Percentiles rank a stretch among this genome's conserved stretches.
phyloP scores from a whole-genome alignment of 2,113 vertebrate genomes.

The Taxidea taxus region DNA sequence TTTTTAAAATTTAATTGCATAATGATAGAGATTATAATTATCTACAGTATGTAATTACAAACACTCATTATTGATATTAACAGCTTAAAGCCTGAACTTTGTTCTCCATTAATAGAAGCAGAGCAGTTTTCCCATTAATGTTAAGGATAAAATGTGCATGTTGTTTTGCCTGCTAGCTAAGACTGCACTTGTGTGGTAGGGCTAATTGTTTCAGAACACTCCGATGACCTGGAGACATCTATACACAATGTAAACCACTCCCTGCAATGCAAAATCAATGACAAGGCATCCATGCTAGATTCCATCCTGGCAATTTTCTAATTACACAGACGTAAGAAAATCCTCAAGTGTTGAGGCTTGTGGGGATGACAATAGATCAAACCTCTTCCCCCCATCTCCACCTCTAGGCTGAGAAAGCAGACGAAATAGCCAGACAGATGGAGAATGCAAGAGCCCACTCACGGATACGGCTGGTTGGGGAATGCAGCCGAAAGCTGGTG shows the following conservation, averaged over 20 bases:
- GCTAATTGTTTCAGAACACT: not conserved
- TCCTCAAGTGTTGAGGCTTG: not conserved
- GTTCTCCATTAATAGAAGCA: not conserved
- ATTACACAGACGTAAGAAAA: not conserved
- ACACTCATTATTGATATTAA: conserved; percentile 16
- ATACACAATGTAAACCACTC: not conserved
- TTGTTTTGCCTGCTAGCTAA: not conserved
- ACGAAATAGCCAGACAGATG: not conserved
- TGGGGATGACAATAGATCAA: not conserved
- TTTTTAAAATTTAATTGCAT: not conserved
- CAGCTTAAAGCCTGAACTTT: not conserved
- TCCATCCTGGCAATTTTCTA: not conserved
- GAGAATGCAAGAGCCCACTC: not conserved
- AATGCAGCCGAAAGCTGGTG: not conserved
- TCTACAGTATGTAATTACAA: not conserved
- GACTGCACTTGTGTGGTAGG: not conserved
- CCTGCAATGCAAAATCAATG: not conserved
- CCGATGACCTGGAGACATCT: not conserved
- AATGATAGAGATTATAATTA: conserved; percentile 19
- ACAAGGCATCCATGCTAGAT: not conserved
- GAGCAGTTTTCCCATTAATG: not conserved
- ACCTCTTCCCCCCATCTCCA: not conserved
- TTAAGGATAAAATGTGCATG: not conserved
- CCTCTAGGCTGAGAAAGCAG: not conserved
- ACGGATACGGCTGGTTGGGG: fast-evolving